Evolutionary conservation across 2,113 vertebrate species (phyloP).

Genomic region (Muntiacus reevesi): DNA sequence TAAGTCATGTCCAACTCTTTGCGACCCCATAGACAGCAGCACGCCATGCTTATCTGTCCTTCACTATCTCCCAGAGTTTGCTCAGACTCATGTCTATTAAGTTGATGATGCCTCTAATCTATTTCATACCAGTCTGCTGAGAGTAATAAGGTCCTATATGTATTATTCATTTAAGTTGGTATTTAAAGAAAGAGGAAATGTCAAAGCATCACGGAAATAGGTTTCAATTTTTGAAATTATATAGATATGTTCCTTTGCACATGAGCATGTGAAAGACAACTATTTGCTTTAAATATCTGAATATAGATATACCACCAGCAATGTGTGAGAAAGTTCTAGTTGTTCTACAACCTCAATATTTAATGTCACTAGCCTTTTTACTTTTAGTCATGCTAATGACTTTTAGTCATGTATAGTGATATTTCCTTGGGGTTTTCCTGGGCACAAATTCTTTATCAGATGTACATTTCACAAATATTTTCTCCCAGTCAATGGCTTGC

Average conservation of each 20-base stretch:
- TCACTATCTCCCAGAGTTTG: neutral
- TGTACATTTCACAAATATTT: neutral
- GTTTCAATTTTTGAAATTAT: neutral
- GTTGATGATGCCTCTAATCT: neutral
- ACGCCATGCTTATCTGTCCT: neutral
- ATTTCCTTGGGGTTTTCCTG: neutral
- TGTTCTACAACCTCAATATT: neutral
- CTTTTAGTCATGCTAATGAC: neutral
- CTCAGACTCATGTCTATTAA: neutral
- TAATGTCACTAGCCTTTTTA: neutral
- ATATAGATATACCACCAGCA: neutral
- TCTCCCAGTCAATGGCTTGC: neutral
- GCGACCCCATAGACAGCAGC: neutral
- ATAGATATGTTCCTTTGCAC: neutral
- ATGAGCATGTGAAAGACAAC: neutral
- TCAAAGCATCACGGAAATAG: neutral
- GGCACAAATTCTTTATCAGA: neutral
- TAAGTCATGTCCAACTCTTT: neutral
- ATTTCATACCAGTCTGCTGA: constrained; percentile 4
- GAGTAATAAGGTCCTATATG: neutral
- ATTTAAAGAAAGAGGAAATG: constrained; percentile 17
- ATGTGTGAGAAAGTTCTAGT: neutral
- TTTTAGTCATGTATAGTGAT: no score
- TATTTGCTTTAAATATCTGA: constrained; percentile 5
- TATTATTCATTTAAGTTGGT: neutral